These are phyloP conservation scores for Chrysemys picta DNA, from an alignment of 2,113 vertebrate genomes.

Conservation along the genomic window DNA sequence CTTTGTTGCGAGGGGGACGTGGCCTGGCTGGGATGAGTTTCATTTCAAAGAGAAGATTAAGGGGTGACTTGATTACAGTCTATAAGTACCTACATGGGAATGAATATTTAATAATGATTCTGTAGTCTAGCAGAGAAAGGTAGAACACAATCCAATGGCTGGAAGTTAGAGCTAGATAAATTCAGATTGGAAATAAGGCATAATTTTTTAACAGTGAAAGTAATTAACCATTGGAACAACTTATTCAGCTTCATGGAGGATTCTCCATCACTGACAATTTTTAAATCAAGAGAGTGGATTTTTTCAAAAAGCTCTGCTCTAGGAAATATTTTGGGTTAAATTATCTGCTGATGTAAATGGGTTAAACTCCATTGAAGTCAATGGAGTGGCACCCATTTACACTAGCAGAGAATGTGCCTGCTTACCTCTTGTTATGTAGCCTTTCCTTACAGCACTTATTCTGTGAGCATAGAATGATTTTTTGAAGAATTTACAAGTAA, in stretches of 20 bases:
- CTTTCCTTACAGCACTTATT: neutral
- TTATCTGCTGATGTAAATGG: neutral
- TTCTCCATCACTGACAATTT: neutral
- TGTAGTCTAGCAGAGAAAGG: neutral
- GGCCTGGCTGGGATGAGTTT: neutral
- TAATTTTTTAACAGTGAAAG: neutral
- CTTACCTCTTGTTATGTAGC: neutral
- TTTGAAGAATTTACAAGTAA: neutral
- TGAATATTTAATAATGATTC: neutral
- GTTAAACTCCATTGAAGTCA: neutral
- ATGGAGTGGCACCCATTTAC: neutral
- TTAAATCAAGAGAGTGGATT: neutral
- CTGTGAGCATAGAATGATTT: neutral
- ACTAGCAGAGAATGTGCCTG: neutral
- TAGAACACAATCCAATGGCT: neutral
- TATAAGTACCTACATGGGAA: neutral
- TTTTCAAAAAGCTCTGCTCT: neutral
- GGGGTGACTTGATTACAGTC: neutral
- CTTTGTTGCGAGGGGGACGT: neutral
- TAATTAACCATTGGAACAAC: neutral
- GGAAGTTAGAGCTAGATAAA: neutral
- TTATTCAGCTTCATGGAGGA: neutral
- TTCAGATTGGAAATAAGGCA: neutral
- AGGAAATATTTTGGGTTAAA: neutral
- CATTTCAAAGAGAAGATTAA: neutral